phyloP scores from a whole-genome alignment of 2,113 vertebrate species.

The Phyllopteryx taeniolatus region DNA sequence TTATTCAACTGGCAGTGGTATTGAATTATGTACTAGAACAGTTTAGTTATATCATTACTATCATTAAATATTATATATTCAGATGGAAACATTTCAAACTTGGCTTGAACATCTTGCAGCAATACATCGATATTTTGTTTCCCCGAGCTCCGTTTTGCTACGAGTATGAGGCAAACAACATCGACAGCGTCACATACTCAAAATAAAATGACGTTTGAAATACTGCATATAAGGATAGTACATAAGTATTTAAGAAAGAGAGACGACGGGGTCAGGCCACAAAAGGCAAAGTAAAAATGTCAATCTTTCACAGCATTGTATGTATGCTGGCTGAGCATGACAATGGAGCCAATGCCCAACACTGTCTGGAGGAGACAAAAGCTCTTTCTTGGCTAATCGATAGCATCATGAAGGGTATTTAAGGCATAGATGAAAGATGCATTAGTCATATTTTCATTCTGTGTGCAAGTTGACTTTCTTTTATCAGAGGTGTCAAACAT shows the following conservation, averaged over 20 bases:
- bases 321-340: conserved; percentile 4
- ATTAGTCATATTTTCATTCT: not conserved
- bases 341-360: conserved; percentile 4
- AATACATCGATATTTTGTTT: too few species aligned
- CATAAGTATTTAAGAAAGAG: too few species aligned
- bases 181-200: too few species aligned
- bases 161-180: too few species aligned
- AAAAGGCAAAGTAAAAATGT: conserved; percentile 34
- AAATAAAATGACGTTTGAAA: too few species aligned
- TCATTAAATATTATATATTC: too few species aligned
- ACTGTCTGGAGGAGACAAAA: conserved; percentile 19
- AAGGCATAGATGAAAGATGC: not conserved
- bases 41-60: too few species aligned
- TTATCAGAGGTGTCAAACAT: not conserved
- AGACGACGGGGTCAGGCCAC: conserved; percentile 7
- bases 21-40: too few species aligned
- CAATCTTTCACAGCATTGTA: conserved; percentile 8
- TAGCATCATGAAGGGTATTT: not conserved
- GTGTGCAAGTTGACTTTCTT: not conserved
- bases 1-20: too few species aligned
- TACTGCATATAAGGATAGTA: not conserved
- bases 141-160: too few species aligned
- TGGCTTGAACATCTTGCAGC: too few species aligned
- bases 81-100: too few species aligned
- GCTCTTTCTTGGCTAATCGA: conserved; percentile 5